phyloP scores from a whole-genome alignment of 2,113 vertebrate species.

The Atrichornis clamosus region DNA sequence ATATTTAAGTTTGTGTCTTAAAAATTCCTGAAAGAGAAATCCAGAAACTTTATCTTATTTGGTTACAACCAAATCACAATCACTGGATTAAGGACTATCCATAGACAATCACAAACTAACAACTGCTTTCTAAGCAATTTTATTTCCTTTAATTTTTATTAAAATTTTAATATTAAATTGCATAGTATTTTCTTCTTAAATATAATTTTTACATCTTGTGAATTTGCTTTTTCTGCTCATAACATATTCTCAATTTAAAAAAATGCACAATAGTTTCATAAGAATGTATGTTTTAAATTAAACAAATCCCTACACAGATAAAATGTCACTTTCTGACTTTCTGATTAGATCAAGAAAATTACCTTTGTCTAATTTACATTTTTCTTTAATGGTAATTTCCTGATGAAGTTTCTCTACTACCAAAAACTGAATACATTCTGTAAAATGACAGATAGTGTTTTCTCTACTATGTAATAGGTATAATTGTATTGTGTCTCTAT shows the following conservation, averaged over 20 bases:
- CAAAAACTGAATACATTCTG: background rate
- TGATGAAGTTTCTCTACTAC: background rate
- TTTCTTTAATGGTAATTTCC: background rate
- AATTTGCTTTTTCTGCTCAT: background rate
- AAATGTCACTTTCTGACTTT: background rate
- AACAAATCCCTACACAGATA: background rate
- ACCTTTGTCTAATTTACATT: background rate
- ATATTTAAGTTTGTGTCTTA: fast-evolving
- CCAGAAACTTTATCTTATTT: background rate
- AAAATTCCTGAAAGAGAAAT: background rate
- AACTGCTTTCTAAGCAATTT: background rate
- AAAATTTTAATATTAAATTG: background rate
- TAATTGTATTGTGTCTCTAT: background rate
- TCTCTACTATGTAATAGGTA: background rate
- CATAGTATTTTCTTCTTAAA: background rate
- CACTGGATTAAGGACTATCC: background rate
- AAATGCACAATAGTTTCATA: background rate
- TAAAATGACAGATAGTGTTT: background rate
- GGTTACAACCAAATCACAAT: background rate
- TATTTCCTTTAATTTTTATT: background rate
- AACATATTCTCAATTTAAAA: background rate
- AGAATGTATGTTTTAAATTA: background rate
- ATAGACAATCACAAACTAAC: background rate
- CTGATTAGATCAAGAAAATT: background rate
- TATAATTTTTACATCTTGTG: background rate